Percentiles rank a stretch among this genome's conserved stretches.
Evolutionary conservation across 1,140 invertebrate species (phyloP).

Genomic region (Bombus vancouverensis): DNA sequence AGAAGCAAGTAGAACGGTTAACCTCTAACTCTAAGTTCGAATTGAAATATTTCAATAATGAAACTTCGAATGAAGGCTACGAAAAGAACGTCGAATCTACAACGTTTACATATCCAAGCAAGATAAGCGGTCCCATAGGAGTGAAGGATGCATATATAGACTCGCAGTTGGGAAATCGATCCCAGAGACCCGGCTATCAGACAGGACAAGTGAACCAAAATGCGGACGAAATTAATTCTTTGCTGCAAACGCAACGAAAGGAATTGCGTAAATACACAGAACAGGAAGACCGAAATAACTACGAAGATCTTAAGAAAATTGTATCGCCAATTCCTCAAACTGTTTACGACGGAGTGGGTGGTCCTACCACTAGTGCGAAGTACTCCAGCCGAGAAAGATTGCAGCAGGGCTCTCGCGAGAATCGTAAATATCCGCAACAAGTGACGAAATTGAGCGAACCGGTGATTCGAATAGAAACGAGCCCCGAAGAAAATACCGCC

Average conservation of each 20-base stretch:
- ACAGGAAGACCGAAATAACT: not conserved
- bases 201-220: constrained; percentile 28
- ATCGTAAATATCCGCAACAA: constrained; percentile 27
- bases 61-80: not conserved
- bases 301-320: not conserved
- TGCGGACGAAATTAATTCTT: constrained; percentile 48
- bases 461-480: constrained; percentile 11
- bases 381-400: not conserved
- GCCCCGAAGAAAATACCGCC: not conserved
- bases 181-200: not conserved
- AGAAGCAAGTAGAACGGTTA: constrained; percentile 26
- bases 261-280: constrained; percentile 1
- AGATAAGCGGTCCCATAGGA: constrained; percentile 38
- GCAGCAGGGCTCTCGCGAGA: not conserved
- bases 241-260: constrained; percentile 30
- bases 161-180: constrained; percentile 24
- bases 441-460: constrained; percentile 12
- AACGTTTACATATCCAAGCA: not conserved
- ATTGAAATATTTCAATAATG: not conserved
- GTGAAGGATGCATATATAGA: not conserved
- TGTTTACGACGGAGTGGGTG: too few species aligned
- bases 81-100: constrained; percentile 21
- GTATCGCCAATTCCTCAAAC: not conserved
- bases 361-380: not conserved
- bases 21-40: not conserved